Percentiles rank a stretch among this genome's conserved stretches.
Evolutionary conservation across 2,888 invertebrate species (phyloP).

Genomic region (Holacanthella duospinosa): DNA sequence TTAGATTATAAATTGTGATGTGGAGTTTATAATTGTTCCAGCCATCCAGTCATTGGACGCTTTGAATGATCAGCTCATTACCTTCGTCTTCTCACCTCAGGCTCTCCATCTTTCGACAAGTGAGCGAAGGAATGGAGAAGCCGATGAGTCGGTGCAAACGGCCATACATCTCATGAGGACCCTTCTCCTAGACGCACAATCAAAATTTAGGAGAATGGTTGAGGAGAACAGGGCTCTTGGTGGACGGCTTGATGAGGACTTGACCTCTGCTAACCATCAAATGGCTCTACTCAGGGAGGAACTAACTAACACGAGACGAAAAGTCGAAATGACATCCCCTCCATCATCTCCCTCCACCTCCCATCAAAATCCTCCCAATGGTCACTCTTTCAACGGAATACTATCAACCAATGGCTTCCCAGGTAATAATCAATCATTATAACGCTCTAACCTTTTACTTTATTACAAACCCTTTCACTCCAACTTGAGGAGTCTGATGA

Average conservation of each 20-base stretch:
- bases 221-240: conserved; percentile 60
- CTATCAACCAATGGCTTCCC: neutral
- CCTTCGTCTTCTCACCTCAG: conserved; percentile 42
- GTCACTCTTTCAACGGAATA: neutral
- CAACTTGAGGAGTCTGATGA: too few relatives aligned
- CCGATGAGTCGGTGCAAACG: conserved; percentile 29
- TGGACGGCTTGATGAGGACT: conserved; percentile 50
- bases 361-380: conserved; percentile 11
- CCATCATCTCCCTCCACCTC: conserved; percentile 39
- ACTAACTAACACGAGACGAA: conserved; percentile 47
- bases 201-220: conserved; percentile 77
- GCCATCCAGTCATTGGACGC: conserved; percentile 45
- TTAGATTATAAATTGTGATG: too few relatives aligned
- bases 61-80: conserved; percentile 44
- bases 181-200: conserved; percentile 57
- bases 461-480: neutral
- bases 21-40: conserved; percentile 40
- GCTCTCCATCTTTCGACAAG: conserved; percentile 18
- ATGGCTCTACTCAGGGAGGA: conserved; percentile 48
- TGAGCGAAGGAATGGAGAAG: conserved; percentile 22
- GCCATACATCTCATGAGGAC: conserved; percentile 58
- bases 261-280: conserved; percentile 55
- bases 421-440: neutral
- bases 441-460: neutral
- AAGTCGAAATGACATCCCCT: conserved; percentile 42